Conservation (phyloP, 2,113 vertebrate species). For the Centropristis striata region DNA sequence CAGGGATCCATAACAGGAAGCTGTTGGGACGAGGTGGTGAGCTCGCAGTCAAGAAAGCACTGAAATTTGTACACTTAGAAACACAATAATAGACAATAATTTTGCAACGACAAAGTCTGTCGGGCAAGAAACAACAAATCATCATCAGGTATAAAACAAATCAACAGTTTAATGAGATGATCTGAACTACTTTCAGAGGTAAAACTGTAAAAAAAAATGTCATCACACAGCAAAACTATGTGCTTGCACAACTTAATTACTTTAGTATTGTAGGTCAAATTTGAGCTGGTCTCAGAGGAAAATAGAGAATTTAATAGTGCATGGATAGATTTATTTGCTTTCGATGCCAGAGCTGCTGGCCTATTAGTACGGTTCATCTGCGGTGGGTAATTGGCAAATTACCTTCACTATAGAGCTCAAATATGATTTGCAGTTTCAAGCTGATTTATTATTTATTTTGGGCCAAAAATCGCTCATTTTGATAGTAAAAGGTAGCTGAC, state of each 20-base stretch:
- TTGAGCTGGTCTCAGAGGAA: too few relatives aligned
- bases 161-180: neutral
- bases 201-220: too few relatives aligned
- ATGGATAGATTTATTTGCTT: too few relatives aligned
- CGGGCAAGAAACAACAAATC: neutral
- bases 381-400: too few relatives aligned
- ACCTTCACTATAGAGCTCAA: too few relatives aligned
- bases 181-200: neutral
- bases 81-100: neutral
- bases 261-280: neutral
- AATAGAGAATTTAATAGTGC: too few relatives aligned
- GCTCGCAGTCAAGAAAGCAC: constrained; percentile 4
- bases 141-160: neutral
- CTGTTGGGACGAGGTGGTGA: constrained; percentile 51
- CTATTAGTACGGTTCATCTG: too few relatives aligned
- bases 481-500: too few relatives aligned
- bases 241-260: neutral
- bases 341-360: too few relatives aligned
- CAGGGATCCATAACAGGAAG: constrained; percentile 61
- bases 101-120: neutral
- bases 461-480: too few relatives aligned
- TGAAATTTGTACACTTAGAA: neutral
- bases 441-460: too few relatives aligned
- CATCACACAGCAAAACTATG: neutral
- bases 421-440: too few relatives aligned